Percentiles rank a stretch among this genome's conserved stretches.
Evolutionary conservation across 2,113 vertebrate species (phyloP).

Genomic region (Podarcis cretensis): DNA sequence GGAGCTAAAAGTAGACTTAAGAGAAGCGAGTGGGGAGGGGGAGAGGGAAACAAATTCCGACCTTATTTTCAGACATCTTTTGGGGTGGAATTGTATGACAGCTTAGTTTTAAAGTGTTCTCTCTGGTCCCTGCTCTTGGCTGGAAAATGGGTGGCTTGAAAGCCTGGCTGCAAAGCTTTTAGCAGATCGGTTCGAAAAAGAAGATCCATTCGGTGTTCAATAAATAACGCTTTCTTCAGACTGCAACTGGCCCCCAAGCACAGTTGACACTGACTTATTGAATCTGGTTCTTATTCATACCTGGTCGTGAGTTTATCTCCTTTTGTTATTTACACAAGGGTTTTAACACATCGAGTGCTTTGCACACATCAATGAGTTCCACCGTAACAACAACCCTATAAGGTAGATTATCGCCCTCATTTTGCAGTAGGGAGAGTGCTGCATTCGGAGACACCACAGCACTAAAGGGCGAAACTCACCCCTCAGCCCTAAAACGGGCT

Average conservation of each 20-base stretch:
- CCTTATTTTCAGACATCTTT: conserved; percentile 31
- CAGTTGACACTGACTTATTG: background rate
- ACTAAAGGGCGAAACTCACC: background rate
- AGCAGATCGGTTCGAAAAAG: background rate
- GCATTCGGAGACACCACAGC: background rate
- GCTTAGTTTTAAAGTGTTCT: conserved; percentile 34
- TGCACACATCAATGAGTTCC: background rate
- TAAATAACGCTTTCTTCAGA: background rate
- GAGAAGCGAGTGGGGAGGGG: conserved; percentile 30
- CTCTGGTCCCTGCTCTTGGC: background rate
- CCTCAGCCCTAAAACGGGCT: too few species aligned
- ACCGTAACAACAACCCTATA: background rate
- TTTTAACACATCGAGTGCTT: background rate
- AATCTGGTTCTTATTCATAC: background rate
- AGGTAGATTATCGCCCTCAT: background rate
- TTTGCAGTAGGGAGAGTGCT: background rate
- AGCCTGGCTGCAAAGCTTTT: background rate
- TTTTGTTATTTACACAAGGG: background rate
- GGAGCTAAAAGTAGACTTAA: conserved; percentile 50
- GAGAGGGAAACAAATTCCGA: conserved; percentile 10
- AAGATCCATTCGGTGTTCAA: background rate
- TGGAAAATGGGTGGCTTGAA: background rate
- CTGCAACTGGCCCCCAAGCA: background rate
- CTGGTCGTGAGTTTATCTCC: background rate
- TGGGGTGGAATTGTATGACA: conserved; percentile 17